Evolutionary conservation across 1,140 invertebrate species (phyloP).

Genomic region (Probaryconus sp.): DNA sequence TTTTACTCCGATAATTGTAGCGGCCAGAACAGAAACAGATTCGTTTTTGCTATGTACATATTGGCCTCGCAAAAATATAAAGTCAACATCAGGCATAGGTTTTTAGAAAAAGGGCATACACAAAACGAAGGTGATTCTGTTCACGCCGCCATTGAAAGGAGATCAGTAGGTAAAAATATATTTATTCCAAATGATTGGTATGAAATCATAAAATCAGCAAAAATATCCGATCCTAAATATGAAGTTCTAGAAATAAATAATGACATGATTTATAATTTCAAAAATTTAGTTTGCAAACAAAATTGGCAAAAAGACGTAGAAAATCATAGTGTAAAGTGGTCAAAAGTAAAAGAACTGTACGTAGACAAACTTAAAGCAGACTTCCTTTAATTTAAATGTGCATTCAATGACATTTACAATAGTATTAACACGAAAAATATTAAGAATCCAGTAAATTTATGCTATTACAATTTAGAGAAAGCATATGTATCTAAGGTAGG

Average conservation of each 20-base stretch:
- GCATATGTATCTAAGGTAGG: no score
- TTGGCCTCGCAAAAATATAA: neutral
- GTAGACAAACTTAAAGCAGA: no score
- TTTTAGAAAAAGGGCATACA: constrained; percentile 62
- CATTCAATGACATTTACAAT: no score
- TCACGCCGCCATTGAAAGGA: constrained; percentile 60
- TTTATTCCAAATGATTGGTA: constrained; percentile 10
- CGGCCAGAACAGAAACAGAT: constrained; percentile 8
- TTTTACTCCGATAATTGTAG: constrained; percentile 13
- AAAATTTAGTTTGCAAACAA: neutral
- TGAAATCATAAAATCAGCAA: neutral
- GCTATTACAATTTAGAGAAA: no score
- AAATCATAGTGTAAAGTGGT: neutral
- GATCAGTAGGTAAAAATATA: neutral
- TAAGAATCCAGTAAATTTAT: no score
- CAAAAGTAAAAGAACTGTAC: neutral
- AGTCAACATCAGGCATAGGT: constrained; percentile 23
- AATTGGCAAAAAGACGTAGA: neutral
- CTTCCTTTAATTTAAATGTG: no score
- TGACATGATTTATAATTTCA: neutral
- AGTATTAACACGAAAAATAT: no score
- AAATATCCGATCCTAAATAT: constrained; percentile 1
- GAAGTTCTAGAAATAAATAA: neutral
- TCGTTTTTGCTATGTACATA: constrained; percentile 4
- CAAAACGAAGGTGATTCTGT: constrained; percentile 64